Evolutionary conservation across 2,113 vertebrate species (phyloP).

Genomic region (Oenanthe melanoleuca): DNA sequence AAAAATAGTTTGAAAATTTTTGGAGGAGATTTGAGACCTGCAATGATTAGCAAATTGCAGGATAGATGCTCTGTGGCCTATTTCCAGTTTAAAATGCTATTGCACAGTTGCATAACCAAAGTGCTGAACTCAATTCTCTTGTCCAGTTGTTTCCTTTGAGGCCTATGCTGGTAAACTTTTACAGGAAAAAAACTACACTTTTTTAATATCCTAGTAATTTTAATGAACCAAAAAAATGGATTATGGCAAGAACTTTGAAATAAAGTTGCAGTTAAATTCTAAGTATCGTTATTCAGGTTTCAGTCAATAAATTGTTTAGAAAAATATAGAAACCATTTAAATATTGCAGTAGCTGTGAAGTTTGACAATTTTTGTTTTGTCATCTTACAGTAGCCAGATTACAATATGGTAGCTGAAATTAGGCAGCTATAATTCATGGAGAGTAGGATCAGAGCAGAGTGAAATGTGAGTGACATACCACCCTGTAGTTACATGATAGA

Average conservation of each 20-base stretch:
- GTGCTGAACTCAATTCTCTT: background rate
- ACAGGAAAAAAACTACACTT: background rate
- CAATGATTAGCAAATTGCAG: background rate
- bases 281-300: background rate
- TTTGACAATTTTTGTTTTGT: background rate
- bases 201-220: background rate
- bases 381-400: background rate
- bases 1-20: conserved; percentile 15
- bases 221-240: background rate
- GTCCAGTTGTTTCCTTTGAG: background rate
- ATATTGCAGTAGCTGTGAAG: background rate
- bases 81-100: conserved; percentile 4
- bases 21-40: conserved; percentile 14
- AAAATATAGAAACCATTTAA: background rate
- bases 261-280: background rate
- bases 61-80: background rate
- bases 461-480: background rate
- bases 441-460: background rate
- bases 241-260: background rate
- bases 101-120: background rate
- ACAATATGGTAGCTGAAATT: background rate
- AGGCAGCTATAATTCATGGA: background rate
- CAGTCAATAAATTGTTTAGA: background rate
- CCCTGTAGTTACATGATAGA: background rate
- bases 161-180: background rate